A percentile compares a stretch with the other conserved stretches of the same genome.
Conservation (phyloP, 2,113 vertebrate species). For the Seriola dumerili region DNA sequence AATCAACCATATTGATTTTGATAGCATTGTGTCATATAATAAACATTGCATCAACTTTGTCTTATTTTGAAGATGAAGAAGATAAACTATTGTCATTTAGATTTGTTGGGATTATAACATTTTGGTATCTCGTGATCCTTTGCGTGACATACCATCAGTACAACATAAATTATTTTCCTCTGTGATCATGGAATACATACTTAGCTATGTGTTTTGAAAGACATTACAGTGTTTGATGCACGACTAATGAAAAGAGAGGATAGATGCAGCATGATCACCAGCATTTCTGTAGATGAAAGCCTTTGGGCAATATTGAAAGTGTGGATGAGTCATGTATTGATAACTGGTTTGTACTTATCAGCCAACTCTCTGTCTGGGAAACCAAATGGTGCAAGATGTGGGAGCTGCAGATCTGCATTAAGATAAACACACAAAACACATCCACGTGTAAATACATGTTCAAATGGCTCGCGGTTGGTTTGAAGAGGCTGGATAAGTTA, state of each 20-base stretch:
- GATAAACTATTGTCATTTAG: background rate
- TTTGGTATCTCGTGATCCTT: background rate
- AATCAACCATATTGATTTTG: background rate
- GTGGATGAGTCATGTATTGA: conserved; percentile 3
- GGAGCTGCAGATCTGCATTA: conserved; percentile 8
- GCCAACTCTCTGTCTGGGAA: conserved; percentile 4
- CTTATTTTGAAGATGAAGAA: background rate
- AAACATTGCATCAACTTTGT: background rate
- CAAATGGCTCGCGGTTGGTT: background rate
- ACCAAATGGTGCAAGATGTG: conserved; percentile 5
- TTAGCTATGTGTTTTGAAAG: background rate
- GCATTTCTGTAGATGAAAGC: background rate
- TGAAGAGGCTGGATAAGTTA: no score
- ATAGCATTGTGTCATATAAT: background rate
- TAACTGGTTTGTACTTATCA: background rate
- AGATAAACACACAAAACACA: background rate
- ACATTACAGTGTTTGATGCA: no score
- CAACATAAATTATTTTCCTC: background rate
- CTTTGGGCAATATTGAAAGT: background rate
- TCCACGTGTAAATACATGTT: background rate
- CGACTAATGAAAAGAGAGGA: no score
- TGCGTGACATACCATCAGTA: background rate
- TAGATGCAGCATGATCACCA: no score
- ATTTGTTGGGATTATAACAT: background rate
- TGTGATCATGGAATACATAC: background rate